Base-by-base conservation (phyloP, 2,113 vertebrate genomes). In the Pygoscelis antarcticus region DNA sequence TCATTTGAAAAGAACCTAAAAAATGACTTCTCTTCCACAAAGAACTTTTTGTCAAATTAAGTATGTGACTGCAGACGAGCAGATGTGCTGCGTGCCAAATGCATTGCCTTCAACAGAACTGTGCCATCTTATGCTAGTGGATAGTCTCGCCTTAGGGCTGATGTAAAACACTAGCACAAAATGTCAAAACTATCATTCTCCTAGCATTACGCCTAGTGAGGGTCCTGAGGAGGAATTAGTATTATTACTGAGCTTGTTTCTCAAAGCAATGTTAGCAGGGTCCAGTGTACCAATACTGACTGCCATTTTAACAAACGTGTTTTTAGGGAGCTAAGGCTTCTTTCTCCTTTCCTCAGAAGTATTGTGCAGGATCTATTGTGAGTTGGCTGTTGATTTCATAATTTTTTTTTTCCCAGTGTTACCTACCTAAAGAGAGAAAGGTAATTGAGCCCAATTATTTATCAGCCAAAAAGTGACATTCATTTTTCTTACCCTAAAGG, bases 221-320 rank as follows among this genome's bases (percentile, higher is more conserved):
- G 29, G 13, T 36, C 38, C 30, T 16, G 49, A 42, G 30, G n/a
- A 89, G 40, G 69, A 76, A 19, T 42, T 54, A 26, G 8, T 9
- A 5, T 30, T 52, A 13, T 19, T 51, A 11, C 36, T 15, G 17
- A 1, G 1, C 44, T 21, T n/a, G 30, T 84, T 76, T 65, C 44
- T 70, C 46, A 46, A 29, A 65, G 44, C 49, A 42, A 6, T 20
- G 16, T 17, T 34, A 47, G 47, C 51, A 47, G 26, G 38, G 32
- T 15, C 18, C 10, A 1, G 2, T 3, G 3, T 29, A 17, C 19
- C 49, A 20, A 5, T 40, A 13, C 34, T 3, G 4, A 22, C 20
- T 42, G 70, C 14, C 20, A 4, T 34, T 52, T 42, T 36, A 68
- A 42, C 32, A 20, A 21, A 21, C 23, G 15, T 22, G 2, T 2